phyloP scores from a whole-genome alignment of 2,888 invertebrate species.

The Lampropteryx suffumata region DNA sequence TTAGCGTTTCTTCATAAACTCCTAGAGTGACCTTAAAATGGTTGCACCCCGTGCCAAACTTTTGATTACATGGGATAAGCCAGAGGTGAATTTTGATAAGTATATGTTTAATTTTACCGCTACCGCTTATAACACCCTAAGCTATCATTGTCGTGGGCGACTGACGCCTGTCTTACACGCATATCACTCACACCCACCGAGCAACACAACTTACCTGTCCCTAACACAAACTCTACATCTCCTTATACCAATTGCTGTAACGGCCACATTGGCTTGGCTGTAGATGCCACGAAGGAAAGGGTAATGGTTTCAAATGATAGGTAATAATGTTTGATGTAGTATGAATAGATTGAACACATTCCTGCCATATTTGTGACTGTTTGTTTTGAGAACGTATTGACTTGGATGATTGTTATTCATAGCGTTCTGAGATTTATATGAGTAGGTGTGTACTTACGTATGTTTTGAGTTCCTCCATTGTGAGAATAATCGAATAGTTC shows the following conservation, averaged over 20 bases:
- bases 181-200: slow-evolving; percentile 49
- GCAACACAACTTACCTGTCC: slow-evolving; percentile 23
- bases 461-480: too few relatives aligned
- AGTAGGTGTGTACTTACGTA: too few relatives aligned
- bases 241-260: slow-evolving; percentile 9
- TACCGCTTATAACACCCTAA: not conserved
- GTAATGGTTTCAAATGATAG: slow-evolving; percentile 22
- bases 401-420: slow-evolving; percentile 3
- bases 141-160: slow-evolving; percentile 36
- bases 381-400: slow-evolving; percentile 14
- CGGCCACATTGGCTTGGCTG: slow-evolving; percentile 13
- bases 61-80: too few relatives aligned
- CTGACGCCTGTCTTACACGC: slow-evolving; percentile 43
- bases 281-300: not conserved
- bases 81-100: not conserved
- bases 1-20: too few relatives aligned
- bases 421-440: not conserved
- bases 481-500: too few relatives aligned
- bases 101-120: not conserved
- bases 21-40: too few relatives aligned
- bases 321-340: slow-evolving; percentile 25
- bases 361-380: slow-evolving; percentile 22
- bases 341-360: slow-evolving; percentile 24
- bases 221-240: slow-evolving; percentile 4
- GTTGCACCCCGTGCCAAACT: too few relatives aligned